phyloP scores from a whole-genome alignment of 2,888 invertebrate genomes.

The Cactoblastis cactorum region DNA sequence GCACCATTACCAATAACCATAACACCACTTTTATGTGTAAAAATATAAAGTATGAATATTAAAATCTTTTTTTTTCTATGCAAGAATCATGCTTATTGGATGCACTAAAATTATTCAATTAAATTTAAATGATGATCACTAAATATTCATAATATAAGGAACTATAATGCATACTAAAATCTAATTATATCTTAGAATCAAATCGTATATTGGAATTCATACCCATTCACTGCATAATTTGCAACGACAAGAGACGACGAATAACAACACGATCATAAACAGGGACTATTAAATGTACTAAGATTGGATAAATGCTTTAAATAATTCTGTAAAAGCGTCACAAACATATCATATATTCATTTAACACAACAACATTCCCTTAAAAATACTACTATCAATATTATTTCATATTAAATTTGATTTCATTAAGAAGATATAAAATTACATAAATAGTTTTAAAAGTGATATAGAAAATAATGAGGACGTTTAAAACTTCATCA shows the following conservation, averaged over 20 bases:
- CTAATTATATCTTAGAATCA: too few species aligned
- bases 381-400: background rate
- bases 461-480: too few species aligned
- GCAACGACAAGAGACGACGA: background rate
- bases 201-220: too few species aligned
- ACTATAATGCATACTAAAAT: too few species aligned
- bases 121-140: too few species aligned
- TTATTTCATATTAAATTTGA: background rate
- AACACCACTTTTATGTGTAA: conserved; percentile 2
- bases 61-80: background rate
- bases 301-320: background rate
- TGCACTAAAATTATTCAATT: background rate
- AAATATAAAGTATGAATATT: background rate
- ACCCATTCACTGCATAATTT: too few species aligned
- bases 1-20: conserved; percentile 10
- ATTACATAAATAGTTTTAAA: too few species aligned
- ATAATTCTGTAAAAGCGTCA: conserved; percentile 13
- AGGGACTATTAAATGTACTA: background rate
- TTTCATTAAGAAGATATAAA: too few species aligned
- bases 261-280: background rate
- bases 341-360: conserved; percentile 12
- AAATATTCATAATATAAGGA: too few species aligned
- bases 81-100: background rate
- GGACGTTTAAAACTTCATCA: too few species aligned
- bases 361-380: conserved; percentile 18